Evolutionary conservation across 53 echinoderm and acorn worm species (phyloP).

Genomic region (Paracentrotus lividus): DNA sequence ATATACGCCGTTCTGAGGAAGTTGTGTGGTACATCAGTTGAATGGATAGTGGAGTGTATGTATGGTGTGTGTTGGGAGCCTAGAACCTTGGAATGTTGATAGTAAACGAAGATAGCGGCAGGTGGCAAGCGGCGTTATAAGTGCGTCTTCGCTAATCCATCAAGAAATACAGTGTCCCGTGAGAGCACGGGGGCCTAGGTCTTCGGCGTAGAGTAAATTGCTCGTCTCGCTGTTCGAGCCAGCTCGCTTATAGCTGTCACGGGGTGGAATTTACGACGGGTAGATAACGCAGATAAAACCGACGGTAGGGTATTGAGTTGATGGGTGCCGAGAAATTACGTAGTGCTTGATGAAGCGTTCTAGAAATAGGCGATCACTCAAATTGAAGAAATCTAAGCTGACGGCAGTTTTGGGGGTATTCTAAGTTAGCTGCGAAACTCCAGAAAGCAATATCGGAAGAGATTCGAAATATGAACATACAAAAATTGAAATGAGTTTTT

Average conservation of each 20-base stretch:
- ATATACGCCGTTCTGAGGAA: background rate
- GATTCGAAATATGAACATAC: conserved; percentile 32
- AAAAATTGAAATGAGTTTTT: conserved; percentile 29
- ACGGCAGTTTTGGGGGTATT: background rate
- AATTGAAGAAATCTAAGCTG: conserved; percentile 9
- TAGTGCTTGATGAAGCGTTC: conserved; percentile 45
- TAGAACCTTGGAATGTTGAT: conserved; percentile 39
- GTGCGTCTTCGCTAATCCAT: conserved; percentile 65
- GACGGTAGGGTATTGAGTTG: conserved; percentile 51
- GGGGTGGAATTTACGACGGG: conserved; percentile 33
- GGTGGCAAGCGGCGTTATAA: conserved; percentile 54
- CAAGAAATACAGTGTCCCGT: conserved; percentile 50
- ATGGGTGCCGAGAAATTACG: conserved; percentile 11
- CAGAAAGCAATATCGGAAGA: background rate
- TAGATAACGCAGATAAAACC: conserved; percentile 20
- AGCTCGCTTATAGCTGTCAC: conserved; percentile 43
- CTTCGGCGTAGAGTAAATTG: conserved; percentile 54
- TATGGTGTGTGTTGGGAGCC: background rate
- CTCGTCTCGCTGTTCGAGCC: conserved; percentile 53
- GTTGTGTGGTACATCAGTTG: background rate
- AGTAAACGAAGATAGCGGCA: conserved; percentile 33
- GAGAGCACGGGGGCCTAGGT: conserved; percentile 28
- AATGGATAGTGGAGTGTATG: background rate
- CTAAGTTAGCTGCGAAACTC: background rate
- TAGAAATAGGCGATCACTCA: conserved; percentile 31